Evolutionary conservation across 1,140 invertebrate species (phyloP), one percentile per base, ranked within the genome.

Genomic region (Dendrolimus punctatus): DNA sequence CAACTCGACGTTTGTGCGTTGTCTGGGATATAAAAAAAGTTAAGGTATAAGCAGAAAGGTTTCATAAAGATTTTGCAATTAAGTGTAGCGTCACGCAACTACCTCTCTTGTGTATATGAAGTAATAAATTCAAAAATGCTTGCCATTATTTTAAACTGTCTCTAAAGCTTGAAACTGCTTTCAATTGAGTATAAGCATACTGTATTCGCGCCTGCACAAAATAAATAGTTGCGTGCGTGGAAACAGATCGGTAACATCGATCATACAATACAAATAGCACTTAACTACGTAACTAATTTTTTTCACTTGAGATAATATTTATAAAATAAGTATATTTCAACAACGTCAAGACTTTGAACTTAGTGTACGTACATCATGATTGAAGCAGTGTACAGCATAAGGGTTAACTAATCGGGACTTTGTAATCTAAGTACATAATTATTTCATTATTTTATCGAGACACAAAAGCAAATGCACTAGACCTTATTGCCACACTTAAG

Each of bases 401-500:
- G 68, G 59, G 64, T 53, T 46, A 61, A 66, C 73, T 71, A 59
- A 58, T 58, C 58, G 62, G 65, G 62, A 72, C 62, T 60, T 46
- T 68, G 61, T 68, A 67, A 52, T 68, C 68, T 79, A 75, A 67
- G 68, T 60, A 64, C 66, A 67, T 51, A 23, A 58, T 65, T 43
- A 40, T 50, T 55, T 53, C 9, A 41, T 44, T 51, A 50, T 50
- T 46, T 64, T 72, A 73, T 23, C 66, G 72, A 78, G 66, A 79
- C 75, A 80, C 75, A 62, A 81, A 85, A 85, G 82, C 80, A 77
- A 80, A 78, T 73, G 68, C 72, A 74, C 79, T 84, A 82, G 57
- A 71, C 65, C 71, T 85, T 85, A 85, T 84, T 85, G 79, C 82
- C 77, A 84, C 73, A 71, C 80, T 82, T 81, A 85, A 71, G 38